Conservation (phyloP, 1,140 invertebrate genomes). For the Asbolus verrucosus region DNA sequence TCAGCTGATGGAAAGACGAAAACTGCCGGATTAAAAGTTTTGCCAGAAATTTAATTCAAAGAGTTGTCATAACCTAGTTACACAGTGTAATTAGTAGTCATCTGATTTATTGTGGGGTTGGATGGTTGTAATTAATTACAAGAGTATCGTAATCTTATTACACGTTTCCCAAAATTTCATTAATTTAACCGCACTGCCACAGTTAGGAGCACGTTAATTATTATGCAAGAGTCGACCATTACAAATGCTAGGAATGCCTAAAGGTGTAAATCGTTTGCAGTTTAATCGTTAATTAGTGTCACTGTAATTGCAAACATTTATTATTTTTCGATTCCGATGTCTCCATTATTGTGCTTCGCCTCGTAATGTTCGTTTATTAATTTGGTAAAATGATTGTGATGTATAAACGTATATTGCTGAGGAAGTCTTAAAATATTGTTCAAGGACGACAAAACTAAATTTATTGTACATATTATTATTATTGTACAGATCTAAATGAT, state of each 20-base stretch:
- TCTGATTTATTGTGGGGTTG: slow-evolving; percentile 3
- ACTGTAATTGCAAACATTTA: slow-evolving; percentile 1
- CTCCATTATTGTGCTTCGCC: background rate
- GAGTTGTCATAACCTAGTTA: slow-evolving; percentile 1
- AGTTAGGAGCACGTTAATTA: slow-evolving; percentile 2
- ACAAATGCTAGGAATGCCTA: background rate
- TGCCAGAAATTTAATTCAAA: too few species aligned
- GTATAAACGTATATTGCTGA: too few species aligned
- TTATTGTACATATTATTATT: too few species aligned
- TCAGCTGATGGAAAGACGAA: too few species aligned
- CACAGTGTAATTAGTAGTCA: slow-evolving; percentile 1
- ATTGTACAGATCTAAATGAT: too few species aligned
- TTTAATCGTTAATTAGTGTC: slow-evolving; percentile 17
- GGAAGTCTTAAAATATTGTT: too few species aligned
- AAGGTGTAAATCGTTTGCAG: slow-evolving; percentile 23
- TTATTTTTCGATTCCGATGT: slow-evolving; percentile 5
- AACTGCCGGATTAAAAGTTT: too few species aligned
- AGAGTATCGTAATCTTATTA: slow-evolving; percentile 21
- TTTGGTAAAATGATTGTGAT: too few species aligned
- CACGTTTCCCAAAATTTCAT: slow-evolving; percentile 29
- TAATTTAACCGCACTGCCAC: slow-evolving; percentile 5
- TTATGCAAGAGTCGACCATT: background rate
- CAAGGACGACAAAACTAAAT: too few species aligned
- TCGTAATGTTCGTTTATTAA: too few species aligned
- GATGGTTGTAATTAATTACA: slow-evolving; percentile 22